Percentiles rank a stretch among this genome's conserved stretches.
These are phyloP conservation scores for Cataglyphis cursor DNA, from an alignment of 2,888 invertebrate genomes.

Conservation along the genomic window DNA sequence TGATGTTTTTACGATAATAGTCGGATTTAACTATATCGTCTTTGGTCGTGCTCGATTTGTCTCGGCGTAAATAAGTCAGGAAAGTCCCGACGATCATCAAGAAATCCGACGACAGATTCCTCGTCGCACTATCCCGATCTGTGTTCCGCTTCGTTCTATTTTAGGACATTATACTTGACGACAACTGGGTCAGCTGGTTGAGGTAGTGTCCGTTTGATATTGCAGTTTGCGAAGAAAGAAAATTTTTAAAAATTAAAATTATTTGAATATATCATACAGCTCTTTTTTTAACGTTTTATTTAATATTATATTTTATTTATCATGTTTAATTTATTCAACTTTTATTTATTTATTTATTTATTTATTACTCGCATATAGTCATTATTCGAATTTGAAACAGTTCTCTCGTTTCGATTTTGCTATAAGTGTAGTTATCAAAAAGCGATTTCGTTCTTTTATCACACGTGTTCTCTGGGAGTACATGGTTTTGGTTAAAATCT, in stretches of 20 bases:
- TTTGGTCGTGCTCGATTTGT: constrained; percentile 21
- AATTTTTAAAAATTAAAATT: no score
- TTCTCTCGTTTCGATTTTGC: background rate
- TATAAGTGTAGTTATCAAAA: background rate
- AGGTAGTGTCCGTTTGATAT: constrained; percentile 24
- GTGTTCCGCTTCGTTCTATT: constrained; percentile 50
- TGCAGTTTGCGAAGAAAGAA: background rate
- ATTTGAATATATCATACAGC: background rate
- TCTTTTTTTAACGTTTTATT: background rate
- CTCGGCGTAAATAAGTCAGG: constrained; percentile 72
- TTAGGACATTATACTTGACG: constrained; percentile 65
- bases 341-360: background rate
- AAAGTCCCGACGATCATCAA: constrained; percentile 76
- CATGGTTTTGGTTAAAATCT: background rate
- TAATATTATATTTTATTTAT: background rate
- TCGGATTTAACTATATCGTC: background rate
- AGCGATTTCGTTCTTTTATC: background rate
- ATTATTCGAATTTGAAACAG: background rate
- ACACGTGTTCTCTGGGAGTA: background rate
- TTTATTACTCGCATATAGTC: background rate
- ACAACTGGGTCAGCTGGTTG: constrained; percentile 67
- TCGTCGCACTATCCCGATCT: constrained; percentile 55
- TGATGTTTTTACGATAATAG: background rate
- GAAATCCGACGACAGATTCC: constrained; percentile 58
- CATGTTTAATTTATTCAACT: background rate